Conservation (phyloP, 2,797 vertebrate genomes). For the Gallirallus australis region DNA sequence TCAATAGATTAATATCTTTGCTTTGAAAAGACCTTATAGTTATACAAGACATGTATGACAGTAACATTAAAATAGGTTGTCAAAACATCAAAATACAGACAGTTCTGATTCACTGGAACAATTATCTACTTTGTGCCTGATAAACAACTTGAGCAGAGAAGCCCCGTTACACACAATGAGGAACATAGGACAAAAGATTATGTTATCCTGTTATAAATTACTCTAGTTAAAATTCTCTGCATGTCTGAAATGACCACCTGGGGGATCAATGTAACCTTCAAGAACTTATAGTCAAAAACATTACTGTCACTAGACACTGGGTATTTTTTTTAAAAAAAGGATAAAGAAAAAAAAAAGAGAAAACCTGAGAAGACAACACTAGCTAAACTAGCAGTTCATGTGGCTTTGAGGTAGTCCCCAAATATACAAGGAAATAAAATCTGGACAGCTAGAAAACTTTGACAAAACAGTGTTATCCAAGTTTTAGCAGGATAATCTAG, state of each 20-base stretch:
- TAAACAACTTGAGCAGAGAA: not conserved
- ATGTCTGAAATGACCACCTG: not conserved
- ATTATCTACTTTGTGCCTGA: not conserved
- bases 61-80: constrained; percentile 46
- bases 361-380: not conserved
- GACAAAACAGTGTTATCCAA: not conserved
- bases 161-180: not conserved
- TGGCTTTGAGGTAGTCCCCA: not conserved
- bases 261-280: not conserved
- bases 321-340: not conserved
- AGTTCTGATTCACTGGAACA: constrained; percentile 17
- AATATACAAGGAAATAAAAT: not conserved
- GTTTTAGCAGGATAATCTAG: not conserved
- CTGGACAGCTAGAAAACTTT: not conserved
- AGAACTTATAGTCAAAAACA: not conserved
- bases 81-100: constrained; percentile 46
- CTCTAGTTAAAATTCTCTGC: not conserved
- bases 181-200: not conserved
- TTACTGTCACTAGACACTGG: not conserved
- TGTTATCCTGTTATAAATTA: not conserved
- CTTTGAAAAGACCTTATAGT: constrained; percentile 41
- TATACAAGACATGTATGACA: constrained; percentile 9
- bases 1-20: constrained; percentile 20
- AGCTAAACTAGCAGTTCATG: not conserved
- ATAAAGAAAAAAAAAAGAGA: no score